Evolutionary conservation across 2,797 vertebrate genomes (phyloP).

Genomic region (Gallirallus australis): DNA sequence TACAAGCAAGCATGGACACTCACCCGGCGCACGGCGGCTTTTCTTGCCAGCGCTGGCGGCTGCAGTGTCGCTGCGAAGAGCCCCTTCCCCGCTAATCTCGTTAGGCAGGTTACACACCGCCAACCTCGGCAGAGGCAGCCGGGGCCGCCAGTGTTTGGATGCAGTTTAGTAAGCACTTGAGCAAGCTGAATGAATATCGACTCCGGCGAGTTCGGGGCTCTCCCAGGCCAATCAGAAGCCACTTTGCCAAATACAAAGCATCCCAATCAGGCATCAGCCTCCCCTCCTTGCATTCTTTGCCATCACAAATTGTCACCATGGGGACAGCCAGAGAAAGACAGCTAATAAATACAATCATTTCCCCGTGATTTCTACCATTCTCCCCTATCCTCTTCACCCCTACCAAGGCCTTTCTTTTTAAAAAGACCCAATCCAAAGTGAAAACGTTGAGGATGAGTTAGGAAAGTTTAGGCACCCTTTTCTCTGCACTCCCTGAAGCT

Average conservation of each 20-base stretch:
- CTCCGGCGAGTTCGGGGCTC: constrained; percentile 93
- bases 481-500: constrained; percentile 61
- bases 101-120: constrained; percentile 77
- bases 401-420: not conserved
- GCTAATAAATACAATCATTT: constrained; percentile 91
- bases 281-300: constrained; percentile 97
- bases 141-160: constrained; percentile 73
- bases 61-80: constrained; percentile 28
- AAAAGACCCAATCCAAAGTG: constrained; percentile 45
- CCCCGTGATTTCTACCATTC: constrained; percentile 80
- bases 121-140: constrained; percentile 66
- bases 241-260: constrained; percentile 95
- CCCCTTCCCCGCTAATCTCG: constrained; percentile 71
- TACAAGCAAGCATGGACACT: constrained; percentile 22
- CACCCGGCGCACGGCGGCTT: not conserved
- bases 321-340: constrained; percentile 89
- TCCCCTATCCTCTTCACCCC: constrained; percentile 62
- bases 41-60: constrained; percentile 43
- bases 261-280: constrained; percentile 95
- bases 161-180: constrained; percentile 87
- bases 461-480: constrained; percentile 71
- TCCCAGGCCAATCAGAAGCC: constrained; percentile 98
- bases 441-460: constrained; percentile 65
- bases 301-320: constrained; percentile 97
- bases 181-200: constrained; percentile 98